phyloP scores from a whole-genome alignment of 2,888 invertebrate genomes.

The Drosophila nr. fundita region DNA sequence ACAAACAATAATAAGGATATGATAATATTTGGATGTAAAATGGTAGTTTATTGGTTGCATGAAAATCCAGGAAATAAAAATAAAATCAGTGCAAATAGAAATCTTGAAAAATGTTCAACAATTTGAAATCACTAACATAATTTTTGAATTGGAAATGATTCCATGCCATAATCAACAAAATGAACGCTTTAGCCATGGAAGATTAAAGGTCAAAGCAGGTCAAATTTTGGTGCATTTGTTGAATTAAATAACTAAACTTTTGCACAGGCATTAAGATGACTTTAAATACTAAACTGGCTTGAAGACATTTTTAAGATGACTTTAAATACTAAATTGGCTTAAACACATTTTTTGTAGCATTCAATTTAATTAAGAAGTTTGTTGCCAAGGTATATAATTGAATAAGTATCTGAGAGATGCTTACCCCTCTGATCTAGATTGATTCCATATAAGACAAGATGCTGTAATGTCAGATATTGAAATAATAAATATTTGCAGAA shows the following conservation, averaged over 20 bases:
- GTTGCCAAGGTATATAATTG: neutral
- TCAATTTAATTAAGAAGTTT: neutral
- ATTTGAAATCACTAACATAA: neutral
- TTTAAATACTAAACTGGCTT: no score
- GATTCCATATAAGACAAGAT: neutral
- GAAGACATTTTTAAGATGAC: neutral
- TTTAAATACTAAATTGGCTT: neutral
- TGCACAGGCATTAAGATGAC: neutral
- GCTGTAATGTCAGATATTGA: neutral
- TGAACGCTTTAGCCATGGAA: neutral
- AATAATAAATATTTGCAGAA: neutral
- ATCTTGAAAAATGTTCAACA: neutral
- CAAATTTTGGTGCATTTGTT: neutral
- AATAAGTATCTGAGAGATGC: neutral
- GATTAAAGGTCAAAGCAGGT: neutral
- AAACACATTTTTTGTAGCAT: neutral
- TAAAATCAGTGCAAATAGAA: neutral
- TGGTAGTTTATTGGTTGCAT: neutral
- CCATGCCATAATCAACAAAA: neutral
- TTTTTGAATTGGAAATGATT: neutral
- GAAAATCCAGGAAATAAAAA: neutral
- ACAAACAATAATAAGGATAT: neutral
- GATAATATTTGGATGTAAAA: neutral
- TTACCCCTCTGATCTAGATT: accelerated
- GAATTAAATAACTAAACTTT: neutral